A percentile compares a stretch with the other conserved stretches of the same genome.
Evolutionary conservation across 2,113 vertebrate species (phyloP).

Genomic region (Channa argus): DNA sequence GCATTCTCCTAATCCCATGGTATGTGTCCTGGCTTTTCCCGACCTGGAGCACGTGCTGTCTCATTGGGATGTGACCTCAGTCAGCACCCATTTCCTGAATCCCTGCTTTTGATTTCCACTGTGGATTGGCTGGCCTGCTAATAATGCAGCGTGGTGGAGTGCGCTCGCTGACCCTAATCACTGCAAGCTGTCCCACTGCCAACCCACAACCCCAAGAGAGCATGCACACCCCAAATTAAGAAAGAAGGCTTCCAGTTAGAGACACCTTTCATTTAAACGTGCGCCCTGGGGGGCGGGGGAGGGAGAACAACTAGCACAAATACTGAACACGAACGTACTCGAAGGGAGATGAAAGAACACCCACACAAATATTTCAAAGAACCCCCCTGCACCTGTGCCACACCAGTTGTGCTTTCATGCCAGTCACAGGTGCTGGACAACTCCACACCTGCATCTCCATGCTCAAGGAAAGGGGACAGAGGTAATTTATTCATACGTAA

Average conservation of each 20-base stretch:
- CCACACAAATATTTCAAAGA: conserved; percentile 28
- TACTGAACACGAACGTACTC: conserved; percentile 14
- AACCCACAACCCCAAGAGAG: conserved; percentile 49
- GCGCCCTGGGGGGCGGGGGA: conserved; percentile 5
- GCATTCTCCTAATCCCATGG: conserved; percentile 74
- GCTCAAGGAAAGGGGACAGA: conserved; percentile 3
- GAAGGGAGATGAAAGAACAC: conserved; percentile 4
- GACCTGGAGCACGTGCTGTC: conserved; percentile 75
- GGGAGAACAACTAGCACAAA: conserved; percentile 37
- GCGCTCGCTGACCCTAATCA: conserved; percentile 64
- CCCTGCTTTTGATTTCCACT: conserved; percentile 85
- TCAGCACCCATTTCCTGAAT: conserved; percentile 82
- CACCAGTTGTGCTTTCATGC: conserved; percentile 53
- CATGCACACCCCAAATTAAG: conserved; percentile 61
- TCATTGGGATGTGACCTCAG: conserved; percentile 79
- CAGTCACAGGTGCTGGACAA: conserved; percentile 61
- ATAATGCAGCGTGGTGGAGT: conserved; percentile 58
- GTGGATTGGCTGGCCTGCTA: conserved; percentile 79
- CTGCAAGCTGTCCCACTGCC: conserved; percentile 65
- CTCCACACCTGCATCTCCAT: conserved; percentile 7
- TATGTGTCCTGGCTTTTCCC: conserved; percentile 80
- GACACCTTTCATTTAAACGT: conserved; percentile 38
- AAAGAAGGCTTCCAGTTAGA: conserved; percentile 60
- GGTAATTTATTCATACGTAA: conserved; percentile 13
- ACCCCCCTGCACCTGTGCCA: conserved; percentile 29